phyloP scores from a whole-genome alignment of 1,140 invertebrate genomes.

The Dolichoris vasculosae region DNA sequence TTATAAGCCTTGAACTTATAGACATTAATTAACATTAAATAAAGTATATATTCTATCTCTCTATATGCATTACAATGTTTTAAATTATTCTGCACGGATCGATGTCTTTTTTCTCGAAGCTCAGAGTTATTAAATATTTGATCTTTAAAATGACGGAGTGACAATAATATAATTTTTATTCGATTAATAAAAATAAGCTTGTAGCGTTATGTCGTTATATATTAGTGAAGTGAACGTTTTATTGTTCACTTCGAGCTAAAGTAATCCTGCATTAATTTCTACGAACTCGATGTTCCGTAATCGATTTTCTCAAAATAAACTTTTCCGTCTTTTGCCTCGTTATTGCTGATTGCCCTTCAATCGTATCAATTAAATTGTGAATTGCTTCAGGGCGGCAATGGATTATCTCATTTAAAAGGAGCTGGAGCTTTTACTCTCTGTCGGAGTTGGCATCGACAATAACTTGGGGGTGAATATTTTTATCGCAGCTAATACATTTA shows the following conservation, averaged over 20 bases:
- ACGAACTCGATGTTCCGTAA: background rate
- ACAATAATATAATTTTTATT: background rate
- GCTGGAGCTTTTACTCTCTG: background rate
- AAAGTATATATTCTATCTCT: background rate
- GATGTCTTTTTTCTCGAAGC: background rate
- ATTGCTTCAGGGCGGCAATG: background rate
- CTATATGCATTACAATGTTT: background rate
- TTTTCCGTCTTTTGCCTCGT: slow-evolving; percentile 19
- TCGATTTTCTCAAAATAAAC: slow-evolving; percentile 37
- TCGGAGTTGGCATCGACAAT: background rate
- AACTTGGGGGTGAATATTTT: background rate
- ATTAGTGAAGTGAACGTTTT: background rate
- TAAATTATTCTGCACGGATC: background rate
- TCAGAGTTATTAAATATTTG: background rate
- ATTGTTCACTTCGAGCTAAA: slow-evolving; percentile 12
- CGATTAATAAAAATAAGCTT: no score
- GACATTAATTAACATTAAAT: background rate
- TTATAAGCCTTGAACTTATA: background rate
- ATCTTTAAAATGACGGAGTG: background rate
- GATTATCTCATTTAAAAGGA: slow-evolving; percentile 9
- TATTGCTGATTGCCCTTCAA: slow-evolving; percentile 23
- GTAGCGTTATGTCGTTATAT: no score
- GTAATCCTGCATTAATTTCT: slow-evolving; percentile 13
- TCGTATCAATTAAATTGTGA: slow-evolving; percentile 28
- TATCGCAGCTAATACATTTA: background rate